These are phyloP conservation scores for Drosophila affinis DNA, from an alignment of 2,888 invertebrate genomes.

Conservation along the genomic window DNA sequence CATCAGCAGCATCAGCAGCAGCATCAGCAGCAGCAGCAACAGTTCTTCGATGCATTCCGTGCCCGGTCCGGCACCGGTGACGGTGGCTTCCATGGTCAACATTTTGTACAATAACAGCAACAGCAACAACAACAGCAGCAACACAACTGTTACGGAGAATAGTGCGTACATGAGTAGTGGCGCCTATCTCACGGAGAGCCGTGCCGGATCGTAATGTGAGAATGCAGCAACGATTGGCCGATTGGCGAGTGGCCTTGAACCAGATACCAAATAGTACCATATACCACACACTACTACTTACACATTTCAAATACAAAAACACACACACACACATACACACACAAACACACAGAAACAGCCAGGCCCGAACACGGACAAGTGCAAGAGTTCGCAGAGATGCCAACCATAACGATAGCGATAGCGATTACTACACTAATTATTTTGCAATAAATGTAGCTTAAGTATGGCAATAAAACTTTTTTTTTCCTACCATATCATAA, in stretches of 20 bases:
- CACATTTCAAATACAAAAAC: slow-evolving; percentile 27
- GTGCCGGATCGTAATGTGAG: slow-evolving; percentile 56
- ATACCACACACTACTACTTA: slow-evolving; percentile 35
- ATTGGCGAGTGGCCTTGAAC: slow-evolving; percentile 15
- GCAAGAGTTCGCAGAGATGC: slow-evolving; percentile 56
- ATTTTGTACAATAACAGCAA: slow-evolving; percentile 82
- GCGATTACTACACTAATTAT: slow-evolving; percentile 73
- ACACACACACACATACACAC: neutral
- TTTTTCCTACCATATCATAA: slow-evolving; percentile 71
- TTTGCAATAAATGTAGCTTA: slow-evolving; percentile 80
- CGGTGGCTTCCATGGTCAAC: slow-evolving; percentile 84
- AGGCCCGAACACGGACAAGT: slow-evolving; percentile 70
- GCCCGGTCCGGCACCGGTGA: slow-evolving; percentile 62
- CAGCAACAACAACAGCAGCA: slow-evolving; percentile 2
- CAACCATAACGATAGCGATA: slow-evolving; percentile 49
- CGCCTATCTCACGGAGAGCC: slow-evolving; percentile 51
- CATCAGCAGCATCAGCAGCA: slow-evolving; percentile 57
- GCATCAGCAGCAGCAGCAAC: slow-evolving; percentile 53
- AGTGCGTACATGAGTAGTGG: slow-evolving; percentile 23
- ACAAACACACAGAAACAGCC: slow-evolving; percentile 24
- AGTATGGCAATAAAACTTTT: slow-evolving; percentile 77
- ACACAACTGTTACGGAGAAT: slow-evolving; percentile 11
- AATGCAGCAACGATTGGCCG: neutral
- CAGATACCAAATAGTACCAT: slow-evolving; percentile 57
- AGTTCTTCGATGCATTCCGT: slow-evolving; percentile 86